Percentiles rank a stretch among this genome's conserved stretches.
Evolutionary conservation across 2,888 invertebrate species (phyloP).

Genomic region (Anagyrus pseudococci): DNA sequence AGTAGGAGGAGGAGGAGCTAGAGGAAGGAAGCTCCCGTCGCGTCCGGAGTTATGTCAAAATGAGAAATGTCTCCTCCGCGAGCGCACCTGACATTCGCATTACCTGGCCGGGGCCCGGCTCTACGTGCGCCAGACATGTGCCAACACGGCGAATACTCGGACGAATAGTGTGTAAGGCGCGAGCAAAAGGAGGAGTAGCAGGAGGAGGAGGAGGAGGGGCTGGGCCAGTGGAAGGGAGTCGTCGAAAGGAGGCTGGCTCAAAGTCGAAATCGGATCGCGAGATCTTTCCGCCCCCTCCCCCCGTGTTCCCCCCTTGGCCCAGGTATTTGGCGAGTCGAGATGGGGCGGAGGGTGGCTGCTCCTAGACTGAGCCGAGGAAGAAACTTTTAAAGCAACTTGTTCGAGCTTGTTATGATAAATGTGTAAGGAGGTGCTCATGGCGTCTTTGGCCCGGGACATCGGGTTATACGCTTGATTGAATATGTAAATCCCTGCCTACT

Average conservation of each 20-base stretch:
- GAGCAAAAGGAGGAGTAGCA: neutral
- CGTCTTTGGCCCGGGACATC: constrained; percentile 18
- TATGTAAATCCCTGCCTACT: constrained; percentile 35
- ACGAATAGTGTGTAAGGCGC: constrained; percentile 4
- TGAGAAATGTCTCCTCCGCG: constrained; percentile 25
- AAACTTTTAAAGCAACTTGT: constrained; percentile 37
- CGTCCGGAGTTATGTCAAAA: constrained; percentile 18
- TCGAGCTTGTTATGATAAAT: constrained; percentile 40
- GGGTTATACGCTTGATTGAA: constrained; percentile 35
- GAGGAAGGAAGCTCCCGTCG: too few relatives aligned
- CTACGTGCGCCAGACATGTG: constrained; percentile 23
- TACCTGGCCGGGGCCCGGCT: constrained; percentile 19
- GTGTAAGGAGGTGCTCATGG: constrained; percentile 27
- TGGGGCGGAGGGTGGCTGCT: neutral
- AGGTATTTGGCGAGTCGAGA: neutral
- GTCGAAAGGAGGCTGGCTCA: constrained; percentile 10
- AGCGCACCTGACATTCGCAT: constrained; percentile 31
- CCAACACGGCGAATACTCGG: constrained; percentile 19
- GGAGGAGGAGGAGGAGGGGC: too few relatives aligned
- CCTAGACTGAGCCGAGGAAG: neutral
- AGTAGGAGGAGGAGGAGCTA: too few relatives aligned
- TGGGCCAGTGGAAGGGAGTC: neutral
- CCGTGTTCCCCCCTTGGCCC: too few relatives aligned
- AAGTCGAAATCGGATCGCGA: constrained; percentile 32
- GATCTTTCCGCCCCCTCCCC: neutral